Evolutionary conservation across 2,113 vertebrate species (phyloP).

Genomic region (Scytalopus superciliaris): DNA sequence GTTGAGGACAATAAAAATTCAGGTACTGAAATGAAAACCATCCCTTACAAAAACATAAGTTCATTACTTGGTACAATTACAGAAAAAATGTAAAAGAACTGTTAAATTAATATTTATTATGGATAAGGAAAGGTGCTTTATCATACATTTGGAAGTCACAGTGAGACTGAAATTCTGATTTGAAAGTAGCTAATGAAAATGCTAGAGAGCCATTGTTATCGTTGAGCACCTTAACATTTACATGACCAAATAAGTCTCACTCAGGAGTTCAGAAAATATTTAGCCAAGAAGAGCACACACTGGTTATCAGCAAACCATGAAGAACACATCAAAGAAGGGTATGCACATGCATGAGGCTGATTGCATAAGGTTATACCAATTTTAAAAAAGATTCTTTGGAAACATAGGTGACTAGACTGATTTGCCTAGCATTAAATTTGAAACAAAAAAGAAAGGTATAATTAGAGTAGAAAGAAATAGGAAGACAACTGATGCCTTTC

Average conservation of each 20-base stretch:
- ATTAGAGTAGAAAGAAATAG: not conserved
- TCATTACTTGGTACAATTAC: not conserved
- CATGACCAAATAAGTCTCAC: not conserved
- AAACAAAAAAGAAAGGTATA: not conserved
- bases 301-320: not conserved
- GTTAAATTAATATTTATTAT: not conserved
- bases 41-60: slow-evolving; percentile 9
- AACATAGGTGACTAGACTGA: not conserved
- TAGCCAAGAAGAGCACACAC: not conserved
- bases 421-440: not conserved
- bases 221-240: not conserved
- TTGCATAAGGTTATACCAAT: not conserved
- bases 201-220: not conserved
- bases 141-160: not conserved
- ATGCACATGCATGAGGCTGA: too few relatives aligned
- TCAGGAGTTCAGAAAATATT: not conserved
- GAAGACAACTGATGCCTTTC: not conserved
- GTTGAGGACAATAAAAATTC: not conserved
- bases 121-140: not conserved
- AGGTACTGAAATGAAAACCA: not conserved
- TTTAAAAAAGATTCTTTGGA: not conserved
- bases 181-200: not conserved
- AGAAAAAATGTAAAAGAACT: too few relatives aligned
- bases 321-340: not conserved
- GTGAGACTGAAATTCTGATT: not conserved